phyloP scores from a whole-genome alignment of 1,140 invertebrate species.

The Riptortus pedestris region DNA sequence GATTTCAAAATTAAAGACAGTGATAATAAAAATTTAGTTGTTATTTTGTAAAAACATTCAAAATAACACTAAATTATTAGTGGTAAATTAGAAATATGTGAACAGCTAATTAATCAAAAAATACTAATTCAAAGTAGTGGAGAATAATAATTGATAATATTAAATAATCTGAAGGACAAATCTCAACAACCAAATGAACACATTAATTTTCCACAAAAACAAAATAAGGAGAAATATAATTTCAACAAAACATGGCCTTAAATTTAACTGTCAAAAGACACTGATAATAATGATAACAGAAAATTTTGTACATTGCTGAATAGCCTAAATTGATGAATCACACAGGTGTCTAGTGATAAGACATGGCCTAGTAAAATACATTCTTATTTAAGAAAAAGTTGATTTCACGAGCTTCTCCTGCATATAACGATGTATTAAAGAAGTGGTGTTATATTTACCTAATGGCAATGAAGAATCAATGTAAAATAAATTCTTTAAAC shows the following conservation, averaged over 20 bases:
- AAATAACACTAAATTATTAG: too few species aligned
- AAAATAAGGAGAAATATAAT: background rate
- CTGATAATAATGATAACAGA: background rate
- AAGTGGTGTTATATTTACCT: too few species aligned
- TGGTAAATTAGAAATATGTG: too few species aligned
- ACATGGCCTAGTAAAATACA: too few species aligned
- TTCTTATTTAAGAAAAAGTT: too few species aligned
- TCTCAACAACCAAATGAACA: background rate
- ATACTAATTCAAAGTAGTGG: background rate
- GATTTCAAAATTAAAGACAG: too few species aligned
- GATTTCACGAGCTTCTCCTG: too few species aligned
- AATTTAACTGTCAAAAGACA: background rate
- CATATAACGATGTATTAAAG: too few species aligned
- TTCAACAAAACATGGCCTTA: background rate
- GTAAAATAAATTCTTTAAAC: too few species aligned
- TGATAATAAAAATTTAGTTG: too few species aligned
- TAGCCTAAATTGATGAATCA: slow-evolving; percentile 26
- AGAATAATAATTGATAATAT: background rate
- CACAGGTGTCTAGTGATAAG: slow-evolving; percentile 28
- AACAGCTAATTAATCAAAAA: background rate
- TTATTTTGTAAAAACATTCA: too few species aligned
- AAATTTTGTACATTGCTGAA: background rate
- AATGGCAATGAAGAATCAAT: too few species aligned
- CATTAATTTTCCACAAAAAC: background rate
- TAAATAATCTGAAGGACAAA: background rate